Percentiles rank a stretch among this genome's conserved stretches.
phyloP scores from a whole-genome alignment of 2,888 invertebrate genomes.

The Nomada flava region DNA sequence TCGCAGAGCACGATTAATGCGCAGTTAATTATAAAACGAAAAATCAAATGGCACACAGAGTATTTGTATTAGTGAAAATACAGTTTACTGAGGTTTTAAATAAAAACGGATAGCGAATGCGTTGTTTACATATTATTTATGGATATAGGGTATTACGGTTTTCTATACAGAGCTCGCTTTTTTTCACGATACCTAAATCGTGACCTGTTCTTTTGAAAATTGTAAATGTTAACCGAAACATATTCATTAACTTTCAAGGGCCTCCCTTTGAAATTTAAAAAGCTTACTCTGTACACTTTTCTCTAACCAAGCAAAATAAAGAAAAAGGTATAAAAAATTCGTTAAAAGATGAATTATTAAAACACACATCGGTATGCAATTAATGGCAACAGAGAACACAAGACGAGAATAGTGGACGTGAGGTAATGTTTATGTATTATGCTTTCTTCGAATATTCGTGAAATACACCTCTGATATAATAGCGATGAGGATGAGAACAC shows the following conservation, averaged over 20 bases:
- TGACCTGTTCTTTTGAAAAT: neutral
- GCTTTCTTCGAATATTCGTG: neutral
- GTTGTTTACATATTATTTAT: slow-evolving; percentile 46
- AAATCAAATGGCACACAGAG: slow-evolving; percentile 49
- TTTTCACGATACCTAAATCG: neutral
- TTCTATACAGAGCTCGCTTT: slow-evolving; percentile 34
- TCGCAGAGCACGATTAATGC: slow-evolving; percentile 26
- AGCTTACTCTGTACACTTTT: slow-evolving; percentile 35
- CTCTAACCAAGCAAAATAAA: slow-evolving; percentile 35
- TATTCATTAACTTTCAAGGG: neutral
- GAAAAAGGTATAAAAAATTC: slow-evolving; percentile 36
- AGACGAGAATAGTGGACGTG: slow-evolving; percentile 65
- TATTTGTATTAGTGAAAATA: slow-evolving; percentile 53
- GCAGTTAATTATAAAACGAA: slow-evolving; percentile 51
- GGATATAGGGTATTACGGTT: slow-evolving; percentile 10
- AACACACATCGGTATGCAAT: slow-evolving; percentile 62
- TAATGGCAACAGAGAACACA: slow-evolving; percentile 58
- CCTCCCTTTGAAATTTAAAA: slow-evolving; percentile 17
- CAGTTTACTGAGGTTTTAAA: slow-evolving; percentile 47
- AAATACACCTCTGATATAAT: neutral
- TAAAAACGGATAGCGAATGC: slow-evolving; percentile 36
- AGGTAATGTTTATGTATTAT: neutral
- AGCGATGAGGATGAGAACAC: neutral
- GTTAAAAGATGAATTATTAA: slow-evolving; percentile 36
- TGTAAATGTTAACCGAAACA: neutral